Base-by-base conservation (phyloP, 1,140 invertebrate genomes). In the Gerris buenoi region DNA sequence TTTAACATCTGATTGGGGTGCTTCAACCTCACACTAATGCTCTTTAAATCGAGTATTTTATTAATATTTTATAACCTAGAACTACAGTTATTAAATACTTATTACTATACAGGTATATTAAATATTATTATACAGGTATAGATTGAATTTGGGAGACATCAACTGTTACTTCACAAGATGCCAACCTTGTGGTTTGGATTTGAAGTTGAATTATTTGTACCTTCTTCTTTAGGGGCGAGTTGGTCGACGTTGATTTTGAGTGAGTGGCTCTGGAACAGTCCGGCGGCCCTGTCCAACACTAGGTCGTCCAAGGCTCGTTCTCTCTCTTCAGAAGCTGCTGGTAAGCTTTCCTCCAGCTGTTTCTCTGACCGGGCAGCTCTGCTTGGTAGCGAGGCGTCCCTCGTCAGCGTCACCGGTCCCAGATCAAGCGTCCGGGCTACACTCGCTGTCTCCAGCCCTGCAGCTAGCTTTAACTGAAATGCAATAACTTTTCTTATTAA, bases 391-490 rank as follows among this genome's bases (percentile, higher is more conserved):
- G 75, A 73, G n/a, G 74, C 70, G 1, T 81, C 79, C 70, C 86
- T 85, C 73, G 83, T 84, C 1, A 87, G 82, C 68, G 90, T 82
- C 64, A 82, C 85, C 3, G 90, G 80, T 14, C 88, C 88, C 28
- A 87, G 86, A n/a, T 85, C 77, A 1, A 90, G 74, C 18, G 82
- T 79, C 15, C 90, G 73, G 58, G 86, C 80, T 1, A 80, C 79
- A 59, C 82, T 82, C n/a, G 85, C 83, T 67, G 86, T 81, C 69
- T 88, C 88, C 73, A 91, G 78, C 1, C 87, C 84, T 1, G 85
- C 82, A 0, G 88, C 77, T 25, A 91, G 75, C 73, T 90, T 90
- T 46, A 89, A 74, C 75, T 91, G 90, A 2, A 91, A 76, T n/a
- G n/a, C n/a, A n/a, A n/a, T n/a, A n/a, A n/a, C n/a, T n/a, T n/a